Base-by-base conservation (phyloP, 2,888 invertebrate genomes). In the Cheilosia urbana region DNA sequence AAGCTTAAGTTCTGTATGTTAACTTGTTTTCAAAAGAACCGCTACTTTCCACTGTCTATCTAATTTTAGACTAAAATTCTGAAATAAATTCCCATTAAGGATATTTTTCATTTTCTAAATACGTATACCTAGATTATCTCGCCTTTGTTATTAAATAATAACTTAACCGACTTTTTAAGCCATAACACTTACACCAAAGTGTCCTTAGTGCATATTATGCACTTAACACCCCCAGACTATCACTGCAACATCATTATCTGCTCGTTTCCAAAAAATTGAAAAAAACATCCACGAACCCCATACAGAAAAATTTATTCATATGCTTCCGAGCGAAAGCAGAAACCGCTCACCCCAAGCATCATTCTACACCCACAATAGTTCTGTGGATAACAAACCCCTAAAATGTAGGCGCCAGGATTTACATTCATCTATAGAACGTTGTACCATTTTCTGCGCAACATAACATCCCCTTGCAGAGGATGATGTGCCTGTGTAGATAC, bases 191-290 rank as follows among this genome's bases (percentile, higher is more conserved):
- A 57, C 24, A 66, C 51, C 55, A 21, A 68, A 85, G 81, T 37
- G 58, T 58, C 62, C 71, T 77, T 30, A 77, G 58, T 51, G 77
- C 81, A 85, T 81, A 80, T 81, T 77, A 85, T 81, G 76, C 81
- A 77, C 85, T 85, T 71, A 85, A 81, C 72, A 80, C 81, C 47
- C 45, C 58, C 62, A 24, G 69, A 75, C 78, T 69, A 76, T 75
- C 80, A 55, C 55, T 30, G 30, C 55, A 75, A 63, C 85, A 77
- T 72, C 85, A 80, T 85, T 85, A 85, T 85, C 76, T 49, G 65
- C 49, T 66, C 55, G 13, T 57, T 62, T 66, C 71, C 76, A 57
- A 76, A 79, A 75, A 63, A 57, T 30, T 0, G 24, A 4, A 24
- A 55, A 37, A 40, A 49, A 24, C 47, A 58, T 34, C 66, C 45